Base-by-base conservation (phyloP, 2,113 vertebrate genomes). In the Ia io region DNA sequence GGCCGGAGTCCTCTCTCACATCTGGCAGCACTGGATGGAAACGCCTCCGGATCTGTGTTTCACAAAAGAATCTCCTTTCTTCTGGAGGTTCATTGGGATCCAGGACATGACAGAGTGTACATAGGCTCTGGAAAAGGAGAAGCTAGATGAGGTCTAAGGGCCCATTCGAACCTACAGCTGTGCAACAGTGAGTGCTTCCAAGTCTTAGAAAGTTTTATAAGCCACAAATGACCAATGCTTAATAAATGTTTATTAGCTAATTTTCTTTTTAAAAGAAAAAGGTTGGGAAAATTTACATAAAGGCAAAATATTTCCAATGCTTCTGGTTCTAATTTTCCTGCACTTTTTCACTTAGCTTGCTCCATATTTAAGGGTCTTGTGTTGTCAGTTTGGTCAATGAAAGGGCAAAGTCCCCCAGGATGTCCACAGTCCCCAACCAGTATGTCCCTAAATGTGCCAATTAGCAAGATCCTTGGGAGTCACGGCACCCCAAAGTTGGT, bases 201-300 rank as follows among this genome's bases (percentile, higher is more conserved):
- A 61, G 9, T 35, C 76, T 49, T 69, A 56, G 59, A 61, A 87
- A 83, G 35, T 32, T 59, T 78, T 85, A 90, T 59, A 82, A 77
- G 37, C 74, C 23, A 69, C n/a, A 65, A 42, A 37, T 56, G n/a
- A 71, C 40, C 49, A 70, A 9, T 44, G 32, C 30, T 35, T 86
- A 35, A 42, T 23, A 61, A n/a, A 28, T 53, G 22, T 13, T 80
- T 73, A 56, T 42, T 87, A 25, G 30, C 13, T 80, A 25, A 79
- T 80, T 94, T 94, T 77, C 47, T 51, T 95, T 87, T 3, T 67
- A 78, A 89, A 93, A 69, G 10, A 67, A 74, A 74, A 69, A 70
- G 10, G 32, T 44, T 76, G 70, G 44, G 40, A 67, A 71, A 79
- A 65, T 56, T 83, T 61, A 93, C 79, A 10, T 40, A 51, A 83